Percentiles rank a stretch among this genome's conserved stretches.
phyloP scores from a whole-genome alignment of 1,140 invertebrate species.

The Panagrolaimus sp. region DNA sequence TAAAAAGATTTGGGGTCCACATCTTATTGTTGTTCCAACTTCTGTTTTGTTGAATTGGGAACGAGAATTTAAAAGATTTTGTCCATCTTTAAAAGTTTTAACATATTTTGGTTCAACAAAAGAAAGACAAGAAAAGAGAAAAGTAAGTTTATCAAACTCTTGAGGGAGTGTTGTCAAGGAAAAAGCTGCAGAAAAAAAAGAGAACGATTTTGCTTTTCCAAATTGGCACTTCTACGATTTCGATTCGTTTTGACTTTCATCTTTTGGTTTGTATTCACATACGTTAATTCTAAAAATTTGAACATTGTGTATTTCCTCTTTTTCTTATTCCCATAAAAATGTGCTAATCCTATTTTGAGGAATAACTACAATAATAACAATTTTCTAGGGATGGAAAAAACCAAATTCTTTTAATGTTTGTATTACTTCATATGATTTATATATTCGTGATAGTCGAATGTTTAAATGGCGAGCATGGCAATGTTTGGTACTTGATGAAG shows the following conservation, averaged over 20 bases:
- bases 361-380: too few relatives aligned
- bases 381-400: conserved; percentile 83
- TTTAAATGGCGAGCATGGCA: conserved; percentile 94
- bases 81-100: conserved; percentile 95
- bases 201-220: too few relatives aligned
- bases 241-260: too few relatives aligned
- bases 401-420: conserved; percentile 98
- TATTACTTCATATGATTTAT: conserved; percentile 97
- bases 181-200: too few relatives aligned
- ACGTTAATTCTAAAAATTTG: too few relatives aligned
- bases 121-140: conserved; percentile 86
- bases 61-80: conserved; percentile 99
- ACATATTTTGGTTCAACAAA: conserved; percentile 97
- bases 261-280: too few relatives aligned
- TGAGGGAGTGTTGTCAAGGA: background rate
- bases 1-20: conserved; percentile 90
- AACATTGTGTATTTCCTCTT: too few relatives aligned
- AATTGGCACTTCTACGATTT: too few relatives aligned
- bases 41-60: conserved; percentile 99
- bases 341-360: too few relatives aligned
- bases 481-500: conserved; percentile 96
- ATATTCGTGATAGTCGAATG: conserved; percentile 95
- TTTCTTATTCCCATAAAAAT: too few relatives aligned
- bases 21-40: conserved; percentile 96
- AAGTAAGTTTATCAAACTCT: too few relatives aligned